Conservation (phyloP, 2,888 invertebrate genomes). For the Chrysotoxum bicinctum region DNA sequence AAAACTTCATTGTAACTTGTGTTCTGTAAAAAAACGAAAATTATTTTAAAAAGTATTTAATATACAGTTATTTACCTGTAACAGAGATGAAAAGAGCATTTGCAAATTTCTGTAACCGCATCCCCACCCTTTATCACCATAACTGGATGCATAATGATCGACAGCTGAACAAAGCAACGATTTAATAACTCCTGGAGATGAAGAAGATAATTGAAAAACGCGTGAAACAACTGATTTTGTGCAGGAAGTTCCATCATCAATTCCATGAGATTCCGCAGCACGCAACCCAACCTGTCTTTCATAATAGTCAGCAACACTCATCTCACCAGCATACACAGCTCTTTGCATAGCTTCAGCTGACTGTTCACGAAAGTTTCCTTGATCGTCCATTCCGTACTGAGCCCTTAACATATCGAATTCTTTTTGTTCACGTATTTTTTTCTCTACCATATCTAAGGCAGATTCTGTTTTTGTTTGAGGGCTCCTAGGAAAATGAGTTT, state of each 20-base stretch:
- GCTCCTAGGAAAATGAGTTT: constrained; percentile 87
- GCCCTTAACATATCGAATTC: constrained; percentile 91
- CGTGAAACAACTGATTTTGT: constrained; percentile 84
- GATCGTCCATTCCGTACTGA: constrained; percentile 95
- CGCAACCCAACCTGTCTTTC: constrained; percentile 90
- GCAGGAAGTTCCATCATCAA: constrained; percentile 91
- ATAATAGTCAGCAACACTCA: constrained; percentile 93
- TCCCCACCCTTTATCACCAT: constrained; percentile 95
- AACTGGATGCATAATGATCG: constrained; percentile 93
- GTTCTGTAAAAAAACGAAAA: constrained; percentile 80
- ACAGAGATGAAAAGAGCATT: constrained; percentile 93
- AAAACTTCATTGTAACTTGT: constrained; percentile 84
- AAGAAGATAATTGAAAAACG: constrained; percentile 74
- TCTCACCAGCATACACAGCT: constrained; percentile 92
- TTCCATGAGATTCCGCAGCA: constrained; percentile 89
- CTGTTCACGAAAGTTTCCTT: constrained; percentile 90
- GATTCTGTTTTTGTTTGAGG: constrained; percentile 75
- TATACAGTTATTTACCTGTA: constrained; percentile 78
- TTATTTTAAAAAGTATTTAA: constrained; percentile 9
- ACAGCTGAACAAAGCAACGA: constrained; percentile 90
- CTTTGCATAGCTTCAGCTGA: constrained; percentile 89
- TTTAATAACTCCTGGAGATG: constrained; percentile 82
- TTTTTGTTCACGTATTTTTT: constrained; percentile 88
- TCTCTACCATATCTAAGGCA: constrained; percentile 85
- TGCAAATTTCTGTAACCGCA: constrained; percentile 96